Evolutionary conservation across 1,140 invertebrate genomes (phyloP).

Genomic region (Drosophila athabasca): DNA sequence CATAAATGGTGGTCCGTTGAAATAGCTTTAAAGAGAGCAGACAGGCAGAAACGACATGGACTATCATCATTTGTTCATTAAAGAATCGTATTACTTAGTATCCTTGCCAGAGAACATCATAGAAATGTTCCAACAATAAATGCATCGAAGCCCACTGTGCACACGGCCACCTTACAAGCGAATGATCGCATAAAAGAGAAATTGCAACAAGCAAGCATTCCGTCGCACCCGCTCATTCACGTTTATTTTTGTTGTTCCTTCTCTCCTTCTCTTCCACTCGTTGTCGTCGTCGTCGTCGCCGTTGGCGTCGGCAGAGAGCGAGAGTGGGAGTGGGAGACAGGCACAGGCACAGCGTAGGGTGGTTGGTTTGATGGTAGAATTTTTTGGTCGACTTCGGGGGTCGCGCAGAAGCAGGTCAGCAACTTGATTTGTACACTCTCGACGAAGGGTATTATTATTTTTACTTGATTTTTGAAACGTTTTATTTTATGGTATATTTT

Average conservation of each 20-base stretch:
- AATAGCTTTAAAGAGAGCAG: too few species aligned
- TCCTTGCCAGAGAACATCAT: too few species aligned
- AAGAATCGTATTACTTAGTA: too few species aligned
- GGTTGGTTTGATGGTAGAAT: constrained; percentile 70
- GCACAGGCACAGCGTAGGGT: constrained; percentile 54
- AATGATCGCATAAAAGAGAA: constrained; percentile 80
- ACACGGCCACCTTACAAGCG: constrained; percentile 73
- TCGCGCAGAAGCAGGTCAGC: constrained; percentile 72
- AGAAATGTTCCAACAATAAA: not conserved
- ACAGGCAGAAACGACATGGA: too few species aligned
- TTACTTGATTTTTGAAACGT: too few species aligned
- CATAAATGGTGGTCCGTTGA: too few species aligned
- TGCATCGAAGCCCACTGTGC: constrained; percentile 35
- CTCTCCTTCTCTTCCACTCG: constrained; percentile 12
- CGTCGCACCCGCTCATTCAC: constrained; percentile 73
- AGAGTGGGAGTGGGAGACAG: constrained; percentile 55
- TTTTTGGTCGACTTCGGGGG: constrained; percentile 61
- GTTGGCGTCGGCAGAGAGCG: constrained; percentile 62
- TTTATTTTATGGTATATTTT: too few species aligned
- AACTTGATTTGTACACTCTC: constrained; percentile 64
- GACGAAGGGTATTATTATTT: not conserved
- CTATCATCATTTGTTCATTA: too few species aligned
- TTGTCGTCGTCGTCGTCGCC: constrained; percentile 60
- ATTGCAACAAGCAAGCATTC: constrained; percentile 71
- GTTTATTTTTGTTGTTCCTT: constrained; percentile 43